A percentile compares a stretch with the other conserved stretches of the same genome.
These are phyloP conservation scores for Drosophila sturtevanti DNA, from an alignment of 1,140 invertebrate species.

Conservation along the genomic window DNA sequence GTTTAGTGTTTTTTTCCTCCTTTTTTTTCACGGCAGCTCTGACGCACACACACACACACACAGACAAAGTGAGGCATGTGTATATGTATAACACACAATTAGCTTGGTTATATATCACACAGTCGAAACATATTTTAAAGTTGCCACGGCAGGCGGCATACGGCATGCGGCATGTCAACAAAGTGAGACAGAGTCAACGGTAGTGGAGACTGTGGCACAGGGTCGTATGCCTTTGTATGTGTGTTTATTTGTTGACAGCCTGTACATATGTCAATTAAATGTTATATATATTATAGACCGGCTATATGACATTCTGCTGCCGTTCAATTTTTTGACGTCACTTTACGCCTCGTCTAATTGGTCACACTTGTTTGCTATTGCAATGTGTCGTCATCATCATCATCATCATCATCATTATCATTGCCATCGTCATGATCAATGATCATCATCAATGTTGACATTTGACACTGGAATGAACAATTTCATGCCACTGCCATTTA, in stretches of 20 bases:
- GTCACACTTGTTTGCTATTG: conserved; percentile 50
- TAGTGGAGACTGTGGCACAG: not conserved
- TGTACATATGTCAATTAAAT: conserved; percentile 76
- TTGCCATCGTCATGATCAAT: conserved; percentile 47
- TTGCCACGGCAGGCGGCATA: conserved; percentile 28
- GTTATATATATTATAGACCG: conserved; percentile 67
- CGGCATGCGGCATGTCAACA: conserved; percentile 32
- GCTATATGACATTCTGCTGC: conserved; percentile 21
- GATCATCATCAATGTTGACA: conserved; percentile 64
- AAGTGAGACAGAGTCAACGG: conserved; percentile 3
- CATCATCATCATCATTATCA: conserved; percentile 23
- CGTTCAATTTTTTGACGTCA: conserved; percentile 61
- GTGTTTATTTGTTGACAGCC: conserved; percentile 69
- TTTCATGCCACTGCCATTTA: conserved; percentile 38
- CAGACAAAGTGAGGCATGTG: not conserved
- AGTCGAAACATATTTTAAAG: conserved; percentile 44
- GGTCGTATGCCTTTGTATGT: conserved; percentile 13
- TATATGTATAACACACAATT: conserved; percentile 55
- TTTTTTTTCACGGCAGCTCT: conserved; percentile 3
- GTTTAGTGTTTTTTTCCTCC: conserved; percentile 11
- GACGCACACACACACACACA: conserved; percentile 2
- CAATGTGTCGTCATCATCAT: conserved; percentile 25
- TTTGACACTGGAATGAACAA: conserved; percentile 64
- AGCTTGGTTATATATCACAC: conserved; percentile 64
- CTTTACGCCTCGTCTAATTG: conserved; percentile 52